Percentiles rank a stretch among this genome's conserved stretches.
Evolutionary conservation across 2,797 vertebrate genomes (phyloP).

Genomic region (Anabacerthia variegaticeps): DNA sequence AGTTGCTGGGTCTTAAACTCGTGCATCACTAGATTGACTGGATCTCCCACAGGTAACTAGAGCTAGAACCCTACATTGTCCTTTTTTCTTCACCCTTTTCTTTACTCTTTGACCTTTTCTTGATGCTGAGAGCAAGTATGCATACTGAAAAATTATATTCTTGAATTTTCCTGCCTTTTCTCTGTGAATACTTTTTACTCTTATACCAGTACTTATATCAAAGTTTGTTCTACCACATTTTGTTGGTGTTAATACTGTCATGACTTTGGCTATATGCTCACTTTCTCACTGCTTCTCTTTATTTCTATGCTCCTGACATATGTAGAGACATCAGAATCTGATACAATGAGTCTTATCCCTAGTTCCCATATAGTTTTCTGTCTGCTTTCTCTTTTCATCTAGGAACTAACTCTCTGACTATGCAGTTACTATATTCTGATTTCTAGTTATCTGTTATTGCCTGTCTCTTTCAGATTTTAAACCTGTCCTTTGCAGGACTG

Average conservation of each 20-base stretch:
- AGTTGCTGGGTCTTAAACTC: not conserved
- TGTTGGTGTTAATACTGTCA: not conserved
- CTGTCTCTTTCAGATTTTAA: not conserved
- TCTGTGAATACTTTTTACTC: not conserved
- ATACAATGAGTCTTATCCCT: not conserved
- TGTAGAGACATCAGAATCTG: not conserved
- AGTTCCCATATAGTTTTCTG: not conserved
- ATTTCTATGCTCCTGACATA: not conserved
- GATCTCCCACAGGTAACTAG: not conserved
- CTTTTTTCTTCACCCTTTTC: not conserved
- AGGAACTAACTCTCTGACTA: not conserved
- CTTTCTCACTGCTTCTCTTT: not conserved
- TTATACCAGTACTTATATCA: not conserved
- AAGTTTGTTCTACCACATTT: not conserved
- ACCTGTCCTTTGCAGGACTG: not conserved
- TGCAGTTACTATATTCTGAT: not conserved
- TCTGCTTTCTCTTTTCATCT: not conserved
- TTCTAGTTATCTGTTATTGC: not conserved
- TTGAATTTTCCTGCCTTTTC: not conserved
- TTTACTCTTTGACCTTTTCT: not conserved
- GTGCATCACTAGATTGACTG: not conserved
- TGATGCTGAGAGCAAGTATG: not conserved
- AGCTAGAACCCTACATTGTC: not conserved
- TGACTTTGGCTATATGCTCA: not conserved
- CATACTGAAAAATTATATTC: not conserved